Percentiles rank a stretch among this genome's conserved stretches.
Evolutionary conservation across 53 echinoderm and acorn worm species (phyloP).

Genomic region (Patiria pectinifera): DNA sequence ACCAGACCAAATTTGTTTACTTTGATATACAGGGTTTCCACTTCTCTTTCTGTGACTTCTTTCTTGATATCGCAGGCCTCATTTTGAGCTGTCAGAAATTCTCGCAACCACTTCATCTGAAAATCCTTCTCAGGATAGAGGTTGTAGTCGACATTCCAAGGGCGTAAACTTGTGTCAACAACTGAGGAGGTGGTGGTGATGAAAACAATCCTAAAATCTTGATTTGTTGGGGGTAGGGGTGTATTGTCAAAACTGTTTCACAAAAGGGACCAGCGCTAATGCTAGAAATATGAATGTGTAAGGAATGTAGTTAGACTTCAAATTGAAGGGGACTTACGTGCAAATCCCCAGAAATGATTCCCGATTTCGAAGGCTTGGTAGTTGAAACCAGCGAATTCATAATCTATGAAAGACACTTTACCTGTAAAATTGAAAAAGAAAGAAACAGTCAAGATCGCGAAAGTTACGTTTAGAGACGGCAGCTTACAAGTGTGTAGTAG

Average conservation of each 20-base stretch:
- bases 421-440: constrained; percentile 50
- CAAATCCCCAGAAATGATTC: constrained; percentile 90
- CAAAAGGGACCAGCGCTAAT: too few species aligned
- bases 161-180: too few species aligned
- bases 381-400: constrained; percentile 89
- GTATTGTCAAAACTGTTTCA: too few species aligned
- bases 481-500: not conserved
- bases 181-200: too few species aligned
- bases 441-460: not conserved
- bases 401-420: constrained; percentile 88
- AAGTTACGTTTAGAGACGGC: not conserved
- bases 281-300: too few species aligned
- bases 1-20: constrained; percentile 97
- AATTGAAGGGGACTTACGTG: constrained; percentile 45
- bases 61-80: constrained; percentile 61
- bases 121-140: constrained; percentile 85
- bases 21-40: constrained; percentile 77
- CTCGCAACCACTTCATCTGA: constrained; percentile 86
- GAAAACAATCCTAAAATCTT: too few species aligned
- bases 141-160: constrained; percentile 76
- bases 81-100: constrained; percentile 75
- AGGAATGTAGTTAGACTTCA: not conserved
- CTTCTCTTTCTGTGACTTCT: constrained; percentile 76
- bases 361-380: constrained; percentile 89
- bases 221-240: too few species aligned